phyloP scores from a whole-genome alignment of 2,797 vertebrate species.

The Spea hammondii region DNA sequence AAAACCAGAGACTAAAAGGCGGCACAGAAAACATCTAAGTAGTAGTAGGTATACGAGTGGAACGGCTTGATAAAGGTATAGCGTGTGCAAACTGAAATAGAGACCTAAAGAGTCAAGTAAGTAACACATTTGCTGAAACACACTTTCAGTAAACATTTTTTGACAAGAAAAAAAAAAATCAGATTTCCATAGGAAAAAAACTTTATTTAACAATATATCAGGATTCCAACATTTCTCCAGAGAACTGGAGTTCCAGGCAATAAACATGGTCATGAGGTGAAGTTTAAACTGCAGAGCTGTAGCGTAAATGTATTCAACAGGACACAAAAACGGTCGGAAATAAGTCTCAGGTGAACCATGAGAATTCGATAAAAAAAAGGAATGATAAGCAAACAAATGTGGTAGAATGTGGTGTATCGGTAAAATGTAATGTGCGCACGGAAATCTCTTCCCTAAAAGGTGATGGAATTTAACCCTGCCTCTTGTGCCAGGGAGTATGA shows the following conservation, averaged over 20 bases:
- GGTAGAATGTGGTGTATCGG: slow-evolving; percentile 24
- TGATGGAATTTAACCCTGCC: slow-evolving; percentile 49
- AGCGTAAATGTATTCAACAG: slow-evolving; percentile 48
- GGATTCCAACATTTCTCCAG: slow-evolving; percentile 69
- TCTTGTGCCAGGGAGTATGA: slow-evolving; percentile 45
- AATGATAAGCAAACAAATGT: slow-evolving; percentile 40
- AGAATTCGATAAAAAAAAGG: slow-evolving; percentile 29
- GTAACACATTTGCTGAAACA: too few species aligned
- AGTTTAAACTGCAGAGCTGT: slow-evolving; percentile 47
- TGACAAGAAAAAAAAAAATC: not conserved
- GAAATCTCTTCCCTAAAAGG: slow-evolving; percentile 44
- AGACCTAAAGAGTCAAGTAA: too few species aligned
- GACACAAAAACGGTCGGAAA: slow-evolving; percentile 23
- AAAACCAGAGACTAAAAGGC: too few species aligned
- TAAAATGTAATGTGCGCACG: slow-evolving; percentile 36
- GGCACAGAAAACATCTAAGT: too few species aligned
- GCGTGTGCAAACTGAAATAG: too few species aligned
- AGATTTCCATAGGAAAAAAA: slow-evolving; percentile 70
- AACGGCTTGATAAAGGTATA: too few species aligned
- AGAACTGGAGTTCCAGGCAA: slow-evolving; percentile 57
- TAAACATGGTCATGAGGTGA: slow-evolving; percentile 50
- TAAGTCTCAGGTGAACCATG: slow-evolving; percentile 23
- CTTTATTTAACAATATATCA: slow-evolving; percentile 74
- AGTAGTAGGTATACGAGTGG: too few species aligned
- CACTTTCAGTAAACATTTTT: too few species aligned